Evolutionary conservation across 1,140 invertebrate species (phyloP).

Genomic region (Atopsyche davidsoni): DNA sequence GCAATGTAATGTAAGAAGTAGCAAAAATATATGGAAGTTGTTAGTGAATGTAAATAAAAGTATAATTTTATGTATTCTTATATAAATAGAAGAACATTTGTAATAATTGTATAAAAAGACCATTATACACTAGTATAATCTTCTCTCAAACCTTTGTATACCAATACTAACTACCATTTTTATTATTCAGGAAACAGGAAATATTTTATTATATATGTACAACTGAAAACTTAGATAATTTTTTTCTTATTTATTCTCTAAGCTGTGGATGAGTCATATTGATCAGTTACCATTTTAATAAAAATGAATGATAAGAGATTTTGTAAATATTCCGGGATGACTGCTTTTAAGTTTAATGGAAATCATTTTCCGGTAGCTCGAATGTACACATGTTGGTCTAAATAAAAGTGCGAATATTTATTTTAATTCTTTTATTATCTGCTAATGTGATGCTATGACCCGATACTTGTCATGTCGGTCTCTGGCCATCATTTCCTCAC

Average conservation of each 20-base stretch:
- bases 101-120: slow-evolving; percentile 5
- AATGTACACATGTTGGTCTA: slow-evolving; percentile 3
- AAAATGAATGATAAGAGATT: slow-evolving; percentile 6
- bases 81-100: slow-evolving; percentile 1
- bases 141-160: slow-evolving; percentile 2
- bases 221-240: neutral
- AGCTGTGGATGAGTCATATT: slow-evolving; percentile 12
- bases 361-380: neutral
- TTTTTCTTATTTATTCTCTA: neutral
- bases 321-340: slow-evolving; percentile 13
- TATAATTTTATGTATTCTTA: slow-evolving; percentile 6
- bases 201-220: slow-evolving; percentile 6
- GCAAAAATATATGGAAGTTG: too few species aligned
- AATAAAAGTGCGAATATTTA: slow-evolving; percentile 3
- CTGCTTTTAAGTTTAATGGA: neutral
- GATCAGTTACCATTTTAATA: slow-evolving; percentile 23
- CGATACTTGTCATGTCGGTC: too few species aligned
- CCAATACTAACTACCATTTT: slow-evolving; percentile 1
- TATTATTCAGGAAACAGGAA: neutral
- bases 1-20: too few species aligned
- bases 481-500: too few species aligned
- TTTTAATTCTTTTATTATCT: neutral
- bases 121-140: neutral
- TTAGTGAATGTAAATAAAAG: slow-evolving; percentile 1
- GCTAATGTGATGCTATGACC: too few species aligned